These are phyloP conservation scores for Scaptomyza montana DNA, from an alignment of 1,140 invertebrate species.

Conservation along the genomic window DNA sequence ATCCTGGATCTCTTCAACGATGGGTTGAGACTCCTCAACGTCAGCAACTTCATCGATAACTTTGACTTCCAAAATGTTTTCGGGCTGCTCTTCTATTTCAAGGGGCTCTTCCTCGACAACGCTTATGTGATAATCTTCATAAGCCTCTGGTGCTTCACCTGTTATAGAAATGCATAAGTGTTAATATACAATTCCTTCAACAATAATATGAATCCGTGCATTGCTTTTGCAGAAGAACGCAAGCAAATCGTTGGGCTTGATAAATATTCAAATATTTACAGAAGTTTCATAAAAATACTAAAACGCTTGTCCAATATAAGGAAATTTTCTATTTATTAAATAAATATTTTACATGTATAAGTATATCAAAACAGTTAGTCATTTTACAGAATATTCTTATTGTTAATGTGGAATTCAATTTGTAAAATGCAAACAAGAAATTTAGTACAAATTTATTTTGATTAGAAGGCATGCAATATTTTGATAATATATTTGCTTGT, in stretches of 20 bases:
- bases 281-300: slow-evolving; percentile 24
- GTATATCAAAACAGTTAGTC: slow-evolving; percentile 29
- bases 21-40: slow-evolving; percentile 68
- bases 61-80: slow-evolving; percentile 61
- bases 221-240: slow-evolving; percentile 65
- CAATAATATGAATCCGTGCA: slow-evolving; percentile 46
- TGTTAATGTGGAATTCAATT: slow-evolving; percentile 23
- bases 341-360: slow-evolving; percentile 17
- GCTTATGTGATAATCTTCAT: slow-evolving; percentile 74
- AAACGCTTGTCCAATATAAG: slow-evolving; percentile 37
- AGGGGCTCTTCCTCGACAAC: slow-evolving; percentile 74
- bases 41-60: slow-evolving; percentile 69
- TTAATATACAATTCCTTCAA: slow-evolving; percentile 22
- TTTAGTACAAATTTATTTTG: slow-evolving; percentile 4
- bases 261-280: slow-evolving; percentile 58
- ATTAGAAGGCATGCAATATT: slow-evolving; percentile 30
- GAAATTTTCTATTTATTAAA: slow-evolving; percentile 22
- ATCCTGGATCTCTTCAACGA: slow-evolving; percentile 71
- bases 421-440: slow-evolving; percentile 25
- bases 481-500: slow-evolving; percentile 1
- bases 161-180: slow-evolving; percentile 55
- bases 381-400: slow-evolving; percentile 14
- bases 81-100: slow-evolving; percentile 60
- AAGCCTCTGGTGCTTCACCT: slow-evolving; percentile 72
- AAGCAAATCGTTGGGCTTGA: slow-evolving; percentile 63